Conservation (phyloP, 1,140 invertebrate species). For the Solenopsis invicta region DNA sequence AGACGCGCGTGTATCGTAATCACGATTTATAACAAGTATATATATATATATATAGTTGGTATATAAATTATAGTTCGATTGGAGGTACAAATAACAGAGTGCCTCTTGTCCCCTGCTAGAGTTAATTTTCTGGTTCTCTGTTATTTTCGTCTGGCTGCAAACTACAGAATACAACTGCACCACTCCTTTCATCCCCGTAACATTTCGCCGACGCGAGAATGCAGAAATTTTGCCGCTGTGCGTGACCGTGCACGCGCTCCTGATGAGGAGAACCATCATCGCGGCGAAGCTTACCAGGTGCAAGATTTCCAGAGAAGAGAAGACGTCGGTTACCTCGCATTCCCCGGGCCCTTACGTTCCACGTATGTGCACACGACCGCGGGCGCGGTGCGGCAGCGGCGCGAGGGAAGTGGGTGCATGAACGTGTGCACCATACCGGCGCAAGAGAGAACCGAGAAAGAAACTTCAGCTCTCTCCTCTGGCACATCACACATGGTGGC, state of each 20-base stretch:
- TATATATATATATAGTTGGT: too few species aligned
- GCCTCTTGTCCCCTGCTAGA: neutral
- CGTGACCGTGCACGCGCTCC: constrained; percentile 27
- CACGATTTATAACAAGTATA: neutral
- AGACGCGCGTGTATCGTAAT: neutral
- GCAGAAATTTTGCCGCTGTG: neutral
- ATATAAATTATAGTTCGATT: neutral
- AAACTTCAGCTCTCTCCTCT: constrained; percentile 73
- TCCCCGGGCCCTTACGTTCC: constrained; percentile 48
- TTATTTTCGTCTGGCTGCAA: neutral
- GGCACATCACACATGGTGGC: constrained; percentile 83
- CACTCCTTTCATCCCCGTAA: neutral
- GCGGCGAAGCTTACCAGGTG: constrained; percentile 49
- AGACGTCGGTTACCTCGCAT: constrained; percentile 42
- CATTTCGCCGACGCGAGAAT: neutral
- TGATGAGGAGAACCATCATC: constrained; percentile 38
- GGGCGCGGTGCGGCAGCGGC: neutral
- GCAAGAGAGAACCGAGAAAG: constrained; percentile 74
- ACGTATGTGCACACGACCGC: constrained; percentile 38
- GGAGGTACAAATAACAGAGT: neutral
- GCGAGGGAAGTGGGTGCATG: constrained; percentile 66
- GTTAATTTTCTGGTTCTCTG: constrained; percentile 5
- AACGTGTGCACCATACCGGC: constrained; percentile 60
- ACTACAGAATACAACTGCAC: neutral
- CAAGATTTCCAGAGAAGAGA: constrained; percentile 52